Percentiles rank a stretch among this genome's conserved stretches.
Conservation (phyloP, 2,888 invertebrate species). For the Allolobophora icterica region DNA sequence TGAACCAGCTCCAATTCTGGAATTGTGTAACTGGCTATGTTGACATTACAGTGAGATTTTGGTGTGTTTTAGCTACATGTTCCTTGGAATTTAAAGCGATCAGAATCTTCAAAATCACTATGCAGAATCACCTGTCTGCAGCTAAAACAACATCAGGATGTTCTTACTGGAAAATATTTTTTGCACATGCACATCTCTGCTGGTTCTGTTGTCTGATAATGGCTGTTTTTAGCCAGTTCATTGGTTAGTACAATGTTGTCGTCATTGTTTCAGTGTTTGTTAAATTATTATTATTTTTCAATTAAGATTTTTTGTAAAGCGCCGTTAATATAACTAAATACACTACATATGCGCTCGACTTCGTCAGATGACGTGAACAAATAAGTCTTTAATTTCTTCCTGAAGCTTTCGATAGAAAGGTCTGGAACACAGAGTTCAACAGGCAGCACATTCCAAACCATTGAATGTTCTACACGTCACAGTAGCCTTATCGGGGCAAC, state of each 20-base stretch:
- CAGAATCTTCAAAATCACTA: not conserved
- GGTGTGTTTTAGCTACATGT: not conserved
- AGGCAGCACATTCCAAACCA: no score
- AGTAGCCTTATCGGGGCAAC: no score
- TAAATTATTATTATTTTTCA: no score
- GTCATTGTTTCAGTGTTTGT: constrained; percentile 5
- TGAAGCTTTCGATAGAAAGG: no score
- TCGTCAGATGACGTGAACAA: no score
- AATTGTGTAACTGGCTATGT: not conserved
- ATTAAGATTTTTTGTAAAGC: no score
- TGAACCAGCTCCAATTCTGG: not conserved
- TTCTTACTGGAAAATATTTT: not conserved
- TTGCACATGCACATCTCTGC: not conserved
- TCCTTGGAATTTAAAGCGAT: not conserved
- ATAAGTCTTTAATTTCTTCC: no score
- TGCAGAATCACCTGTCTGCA: constrained; percentile 9
- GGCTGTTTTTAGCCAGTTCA: constrained; percentile 11
- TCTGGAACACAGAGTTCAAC: no score
- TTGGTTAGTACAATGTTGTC: not conserved
- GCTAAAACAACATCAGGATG: not conserved
- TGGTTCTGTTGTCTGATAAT: not conserved
- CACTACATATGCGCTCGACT: no score
- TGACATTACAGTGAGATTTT: not conserved
- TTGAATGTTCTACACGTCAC: no score
- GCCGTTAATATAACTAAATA: no score